phyloP scores from a whole-genome alignment of 2,888 invertebrate genomes.

The Epistrophe grossulariae region DNA sequence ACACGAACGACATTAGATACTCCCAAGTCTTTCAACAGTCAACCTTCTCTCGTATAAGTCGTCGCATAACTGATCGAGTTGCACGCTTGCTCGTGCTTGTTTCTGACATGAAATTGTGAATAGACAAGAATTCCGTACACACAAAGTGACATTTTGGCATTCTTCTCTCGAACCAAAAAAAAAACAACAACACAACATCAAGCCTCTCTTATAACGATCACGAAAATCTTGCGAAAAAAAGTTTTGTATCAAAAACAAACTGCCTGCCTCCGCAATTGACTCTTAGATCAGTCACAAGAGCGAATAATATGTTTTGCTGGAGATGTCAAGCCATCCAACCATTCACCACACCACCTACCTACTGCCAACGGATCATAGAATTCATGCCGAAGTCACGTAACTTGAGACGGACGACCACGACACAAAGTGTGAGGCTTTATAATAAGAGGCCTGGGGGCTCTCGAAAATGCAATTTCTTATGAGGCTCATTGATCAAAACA shows the following conservation, averaged over 20 bases:
- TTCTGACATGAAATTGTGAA: conserved; percentile 44
- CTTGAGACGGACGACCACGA: conserved; percentile 56
- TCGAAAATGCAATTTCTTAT: conserved; percentile 66
- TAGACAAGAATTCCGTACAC: conserved; percentile 56
- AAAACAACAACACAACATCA: conserved; percentile 2
- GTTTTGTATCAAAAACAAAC: background rate
- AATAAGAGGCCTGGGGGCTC: conserved; percentile 25
- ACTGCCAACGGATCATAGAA: conserved; percentile 59
- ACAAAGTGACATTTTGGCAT: conserved; percentile 57
- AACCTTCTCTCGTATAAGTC: conserved; percentile 30
- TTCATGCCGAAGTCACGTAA: conserved; percentile 57
- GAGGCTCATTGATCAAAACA: conserved; percentile 73
- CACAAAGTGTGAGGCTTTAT: conserved; percentile 42
- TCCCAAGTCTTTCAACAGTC: background rate
- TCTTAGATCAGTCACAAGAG: conserved; percentile 58
- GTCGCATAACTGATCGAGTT: conserved; percentile 58
- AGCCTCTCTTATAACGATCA: conserved; percentile 49
- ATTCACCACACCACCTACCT: conserved; percentile 62
- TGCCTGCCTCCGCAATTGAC: conserved; percentile 63
- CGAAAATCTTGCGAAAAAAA: conserved; percentile 54
- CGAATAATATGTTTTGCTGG: conserved; percentile 52
- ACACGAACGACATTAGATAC: conserved; percentile 63
- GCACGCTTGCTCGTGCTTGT: conserved; percentile 61
- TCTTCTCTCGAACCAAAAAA: conserved; percentile 33
- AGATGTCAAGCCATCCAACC: conserved; percentile 62